Evolutionary conservation across 1,140 invertebrate species (phyloP).

Genomic region (Bombus affinis): DNA sequence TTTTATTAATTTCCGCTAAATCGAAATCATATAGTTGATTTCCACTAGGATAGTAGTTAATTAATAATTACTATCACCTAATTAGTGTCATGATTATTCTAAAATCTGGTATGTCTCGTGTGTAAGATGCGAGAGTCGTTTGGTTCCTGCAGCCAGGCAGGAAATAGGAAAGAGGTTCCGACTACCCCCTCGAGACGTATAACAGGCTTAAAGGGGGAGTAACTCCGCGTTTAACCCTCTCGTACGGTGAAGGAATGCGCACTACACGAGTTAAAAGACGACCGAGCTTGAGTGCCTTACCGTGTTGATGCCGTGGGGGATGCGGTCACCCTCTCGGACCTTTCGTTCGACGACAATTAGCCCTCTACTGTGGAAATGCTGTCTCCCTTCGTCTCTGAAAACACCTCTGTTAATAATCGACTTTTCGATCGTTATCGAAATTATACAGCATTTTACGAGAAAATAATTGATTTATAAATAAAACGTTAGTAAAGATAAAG

Average conservation of each 20-base stretch:
- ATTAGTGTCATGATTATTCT: conserved; percentile 13
- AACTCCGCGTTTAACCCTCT: conserved; percentile 72
- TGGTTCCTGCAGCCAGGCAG: conserved; percentile 61
- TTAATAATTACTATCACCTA: neutral
- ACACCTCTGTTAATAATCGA: conserved; percentile 64
- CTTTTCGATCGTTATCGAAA: conserved; percentile 20
- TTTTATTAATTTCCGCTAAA: neutral
- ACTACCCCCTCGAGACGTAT: conserved; percentile 67
- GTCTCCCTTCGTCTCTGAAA: conserved; percentile 63
- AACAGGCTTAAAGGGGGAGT: conserved; percentile 70
- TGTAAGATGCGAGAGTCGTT: conserved; percentile 61
- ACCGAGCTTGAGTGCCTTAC: conserved; percentile 80
- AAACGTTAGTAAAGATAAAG: too few species aligned
- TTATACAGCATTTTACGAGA: neutral
- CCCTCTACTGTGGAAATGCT: conserved; percentile 60
- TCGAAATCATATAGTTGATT: neutral
- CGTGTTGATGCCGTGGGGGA: conserved; percentile 73
- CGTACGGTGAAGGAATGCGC: conserved; percentile 66
- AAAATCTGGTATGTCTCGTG: conserved; percentile 53
- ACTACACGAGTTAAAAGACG: conserved; percentile 78
- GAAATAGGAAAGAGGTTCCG: conserved; percentile 62
- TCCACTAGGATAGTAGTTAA: neutral
- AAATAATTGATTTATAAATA: neutral
- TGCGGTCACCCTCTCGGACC: conserved; percentile 71
- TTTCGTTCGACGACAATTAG: conserved; percentile 75